Base-by-base conservation (phyloP, 1,140 invertebrate species). In the Caerostris darwini region DNA sequence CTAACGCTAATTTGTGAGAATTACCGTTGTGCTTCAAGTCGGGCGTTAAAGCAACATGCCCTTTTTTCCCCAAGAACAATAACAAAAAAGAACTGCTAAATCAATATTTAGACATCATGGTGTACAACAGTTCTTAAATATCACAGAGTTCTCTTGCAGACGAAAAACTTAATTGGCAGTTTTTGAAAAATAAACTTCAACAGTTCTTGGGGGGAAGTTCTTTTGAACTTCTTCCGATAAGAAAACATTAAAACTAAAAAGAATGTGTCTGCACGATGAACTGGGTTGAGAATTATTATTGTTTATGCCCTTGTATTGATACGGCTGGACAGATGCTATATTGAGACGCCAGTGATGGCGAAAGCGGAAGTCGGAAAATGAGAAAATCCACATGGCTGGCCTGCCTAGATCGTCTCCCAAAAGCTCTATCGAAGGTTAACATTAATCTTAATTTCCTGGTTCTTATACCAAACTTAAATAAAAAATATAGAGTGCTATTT, bases 341-440 rank as follows among this genome's bases (percentile, higher is more conserved):
- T 56, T 64, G 14, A 88, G 59, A 67, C 12, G 14, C 19, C 17
- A 88, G 14, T 7, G 54, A 64, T 88, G 86, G 54, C 50, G 86
- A 67, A 88, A 67, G 59, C 86, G 86, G 86, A 88, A 88, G 86
- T 54, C 19, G 61, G 17, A 54, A 67, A 64, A 88, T 88, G 86
- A 88, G 86, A 88, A 64, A 88, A 67, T 88, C 58, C 86, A 88
- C 86, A 88, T 88, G 86, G 86, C 86, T 67, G 17, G 61, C 6
- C 59, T 67, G 86, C 19, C 17, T 53, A 88, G 17, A 58, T 7
- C 5, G 19, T 12, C 8, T 3, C 7, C 12, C 3, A 17, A 88
- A 88, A 64, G 58, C 86, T 64, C 4, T 88, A 53, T 5, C 5
- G 86, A 67, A 67, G 59, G 61, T 59, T 85, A 58, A 5, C 12